Evolutionary conservation across 2,113 vertebrate species (phyloP).

Genomic region (Laterallus jamaicensis): DNA sequence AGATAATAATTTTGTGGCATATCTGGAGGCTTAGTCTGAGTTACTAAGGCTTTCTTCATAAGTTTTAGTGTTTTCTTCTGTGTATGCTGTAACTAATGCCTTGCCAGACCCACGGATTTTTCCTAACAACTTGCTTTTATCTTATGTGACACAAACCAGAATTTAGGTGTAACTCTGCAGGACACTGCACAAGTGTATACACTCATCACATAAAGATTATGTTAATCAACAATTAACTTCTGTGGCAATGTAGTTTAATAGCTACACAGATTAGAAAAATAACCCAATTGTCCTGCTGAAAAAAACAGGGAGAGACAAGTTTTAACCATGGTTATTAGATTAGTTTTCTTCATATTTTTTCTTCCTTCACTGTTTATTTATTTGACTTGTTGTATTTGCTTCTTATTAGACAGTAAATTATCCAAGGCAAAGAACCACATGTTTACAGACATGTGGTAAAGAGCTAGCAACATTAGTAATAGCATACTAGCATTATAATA

Average conservation of each 20-base stretch:
- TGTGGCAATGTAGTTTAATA: not conserved
- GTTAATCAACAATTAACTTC: not conserved
- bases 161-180: not conserved
- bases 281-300: not conserved
- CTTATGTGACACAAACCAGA: not conserved
- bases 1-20: not conserved
- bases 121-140: not conserved
- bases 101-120: not conserved
- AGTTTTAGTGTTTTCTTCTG: not conserved
- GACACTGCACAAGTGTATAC: not conserved
- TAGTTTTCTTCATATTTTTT: not conserved
- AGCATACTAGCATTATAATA: not conserved
- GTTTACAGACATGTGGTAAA: not conserved
- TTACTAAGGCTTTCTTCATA: not conserved
- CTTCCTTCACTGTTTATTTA: not conserved
- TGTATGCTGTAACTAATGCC: not conserved
- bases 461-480: not conserved
- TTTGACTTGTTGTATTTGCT: not conserved
- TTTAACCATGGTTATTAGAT: not conserved
- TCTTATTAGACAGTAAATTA: not conserved
- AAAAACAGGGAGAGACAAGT: rapidly evolving
- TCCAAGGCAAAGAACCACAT: not conserved
- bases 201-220: not conserved
- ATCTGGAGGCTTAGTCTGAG: not conserved
- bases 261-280: not conserved